Base-by-base conservation (phyloP, 2,888 invertebrate species). In the Dasysyrphus tricinctus region DNA sequence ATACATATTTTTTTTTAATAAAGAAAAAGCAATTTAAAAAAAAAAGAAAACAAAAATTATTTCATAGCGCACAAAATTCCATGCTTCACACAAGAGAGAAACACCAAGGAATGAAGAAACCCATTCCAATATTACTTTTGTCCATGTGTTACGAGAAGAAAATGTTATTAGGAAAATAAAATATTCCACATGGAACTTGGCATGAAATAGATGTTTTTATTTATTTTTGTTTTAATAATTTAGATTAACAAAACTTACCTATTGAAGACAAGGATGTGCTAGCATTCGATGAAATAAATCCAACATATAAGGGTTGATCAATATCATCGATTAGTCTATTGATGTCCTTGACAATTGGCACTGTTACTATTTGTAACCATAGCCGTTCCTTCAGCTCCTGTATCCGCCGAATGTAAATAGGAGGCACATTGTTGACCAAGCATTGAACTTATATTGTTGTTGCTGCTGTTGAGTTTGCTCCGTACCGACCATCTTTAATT, bases 241-340 rank as follows among this genome's bases (percentile, higher is more conserved):
- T 5, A 51, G 9, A 51, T 3, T 3, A 29, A 14, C 3, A 29
- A 29, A 6, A 54, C 63, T 85, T 14, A 81, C 88, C 76, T 75
- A 80, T 77, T 44, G 88, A 87, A 34, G 88, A 78, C 54, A 82
- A 11, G 14, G 89, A 86, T 67, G 87, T 88, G 34, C 79, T 88
- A 12, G 78, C 76, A n/a, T 83, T 59, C 65, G 81, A 16, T 86
- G 75, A 39, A n/a, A n/a, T n/a, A n/a, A n/a, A n/a, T n/a, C n/a
- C n/a, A n/a, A n/a, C n/a, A 49, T 29, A 47, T 86, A 56, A 61
- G 75, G 47, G 78, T 34, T 81, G 86, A n/a, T n/a, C n/a, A 39
- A 74, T 74, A 51, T 77, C n/a, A n/a, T n/a, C n/a, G 54, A 61
- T 79, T 65, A n/a, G n/a, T n/a, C n/a, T n/a, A n/a, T 11, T 74